phyloP scores from a whole-genome alignment of 92 coral and sea anemone genomes.

The Diadumene lineata region DNA sequence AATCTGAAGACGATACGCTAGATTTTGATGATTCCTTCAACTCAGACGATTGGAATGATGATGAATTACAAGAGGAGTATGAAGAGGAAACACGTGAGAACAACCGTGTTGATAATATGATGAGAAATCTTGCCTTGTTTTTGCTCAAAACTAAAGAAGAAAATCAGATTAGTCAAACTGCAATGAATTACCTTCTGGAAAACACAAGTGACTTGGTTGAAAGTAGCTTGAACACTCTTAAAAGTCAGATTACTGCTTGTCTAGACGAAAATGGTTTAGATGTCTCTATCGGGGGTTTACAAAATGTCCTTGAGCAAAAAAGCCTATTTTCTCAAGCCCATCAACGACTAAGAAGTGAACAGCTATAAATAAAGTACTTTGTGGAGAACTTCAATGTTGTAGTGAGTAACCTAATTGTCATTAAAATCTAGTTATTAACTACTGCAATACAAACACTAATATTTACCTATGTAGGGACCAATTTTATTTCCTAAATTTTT shows the following conservation, averaged over 20 bases:
- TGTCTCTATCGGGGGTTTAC: constrained; percentile 35
- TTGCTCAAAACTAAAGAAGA: constrained; percentile 54
- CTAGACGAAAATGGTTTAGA: constrained; percentile 47
- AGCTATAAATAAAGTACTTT: constrained; percentile 51
- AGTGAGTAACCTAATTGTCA: constrained; percentile 22
- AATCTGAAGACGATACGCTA: neutral
- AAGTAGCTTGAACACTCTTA: constrained; percentile 36
- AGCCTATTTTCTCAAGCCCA: no score
- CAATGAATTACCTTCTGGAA: constrained; percentile 46
- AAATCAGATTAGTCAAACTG: constrained; percentile 59
- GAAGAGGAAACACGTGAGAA: neutral
- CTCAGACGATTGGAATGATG: neutral
- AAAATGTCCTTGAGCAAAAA: constrained; percentile 32
- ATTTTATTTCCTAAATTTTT: neutral
- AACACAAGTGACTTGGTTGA: constrained; percentile 40
- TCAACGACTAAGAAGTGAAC: no score
- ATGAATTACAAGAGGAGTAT: neutral
- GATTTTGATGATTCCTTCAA: neutral
- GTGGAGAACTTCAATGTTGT: constrained; percentile 56
- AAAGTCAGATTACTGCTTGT: constrained; percentile 25
- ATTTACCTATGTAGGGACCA: neutral
- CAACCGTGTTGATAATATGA: neutral
- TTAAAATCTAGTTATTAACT: neutral
- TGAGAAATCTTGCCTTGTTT: constrained; percentile 39
- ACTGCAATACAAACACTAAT: neutral